Base-by-base conservation (phyloP, 2,113 vertebrate species). In the Lathamus discolor region DNA sequence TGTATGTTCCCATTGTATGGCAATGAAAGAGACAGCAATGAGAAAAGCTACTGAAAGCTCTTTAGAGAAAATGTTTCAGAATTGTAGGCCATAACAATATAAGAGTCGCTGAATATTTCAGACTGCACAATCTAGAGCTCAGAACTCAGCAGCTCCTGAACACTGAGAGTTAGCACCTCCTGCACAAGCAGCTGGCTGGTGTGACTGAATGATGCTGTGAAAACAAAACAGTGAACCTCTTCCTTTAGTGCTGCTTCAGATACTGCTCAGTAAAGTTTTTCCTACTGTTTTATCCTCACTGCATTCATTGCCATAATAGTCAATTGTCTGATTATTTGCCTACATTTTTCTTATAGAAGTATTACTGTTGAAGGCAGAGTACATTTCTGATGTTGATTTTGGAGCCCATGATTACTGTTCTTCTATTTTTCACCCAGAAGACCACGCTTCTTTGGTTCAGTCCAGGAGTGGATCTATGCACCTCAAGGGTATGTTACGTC, bases 61-160 rank as follows among this genome's bases (percentile, higher is more conserved):
- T 93, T 93, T 75, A 80, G 52, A 92, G 43, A 12, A 88, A 92
- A 88, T 85, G 44, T 79, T 95, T 96, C 87, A 62, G 85, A 86
- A 95, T 83, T 79, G 78, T 83, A 72, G 63, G 33, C 59, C 79
- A 48, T 69, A 59, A 73, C 52, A 95, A 95, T 90, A 93, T 83
- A 93, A 88, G 90, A 92, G 70, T 92, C 61, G 67, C 43, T 61
- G 51, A 77, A 83, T 67, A 39, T 57, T 76, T 62, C 66, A 67
- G 31, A 66, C n/a, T 57, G 29, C 23, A n/a, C 55, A 73, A 57
- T 66, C 51, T 44, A 20, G 17, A 44, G 37, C 63, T 80, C 78
- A 79, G 44, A 93, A 80, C 22, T 88, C 61, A 88, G 35, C 68
- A 73, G 79, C 61, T 77, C 46, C 63, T 51, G 63, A 85, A 67